phyloP scores from a whole-genome alignment of 64 coral and sea anemone genomes.

The Stylophora pistillata region DNA sequence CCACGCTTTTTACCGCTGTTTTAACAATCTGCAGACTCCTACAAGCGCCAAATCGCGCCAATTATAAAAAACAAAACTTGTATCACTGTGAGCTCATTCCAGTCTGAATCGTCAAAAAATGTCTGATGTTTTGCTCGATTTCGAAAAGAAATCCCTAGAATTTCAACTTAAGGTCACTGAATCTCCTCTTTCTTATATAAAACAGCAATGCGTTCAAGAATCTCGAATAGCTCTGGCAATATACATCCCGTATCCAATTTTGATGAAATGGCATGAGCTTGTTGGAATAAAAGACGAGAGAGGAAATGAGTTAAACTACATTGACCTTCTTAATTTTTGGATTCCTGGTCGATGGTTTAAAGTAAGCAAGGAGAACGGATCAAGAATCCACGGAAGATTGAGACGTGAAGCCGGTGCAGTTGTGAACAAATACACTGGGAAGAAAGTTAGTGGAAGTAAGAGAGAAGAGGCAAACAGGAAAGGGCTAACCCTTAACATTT shows the following conservation, averaged over 20 bases:
- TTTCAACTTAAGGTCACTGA: neutral
- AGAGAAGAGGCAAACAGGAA: conserved; percentile 16
- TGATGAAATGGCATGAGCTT: conserved; percentile 37
- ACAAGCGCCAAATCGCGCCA: neutral
- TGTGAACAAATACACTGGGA: conserved; percentile 30
- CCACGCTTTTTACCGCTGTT: neutral
- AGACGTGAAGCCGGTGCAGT: conserved; percentile 40
- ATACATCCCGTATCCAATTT: conserved; percentile 34
- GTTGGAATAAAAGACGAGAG: conserved; percentile 27
- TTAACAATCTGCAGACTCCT: conserved; percentile 11
- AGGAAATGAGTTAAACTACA: conserved; percentile 38
- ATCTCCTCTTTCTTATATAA: conserved; percentile 33
- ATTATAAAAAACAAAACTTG: no score
- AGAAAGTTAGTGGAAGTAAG: conserved; percentile 27
- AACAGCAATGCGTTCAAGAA: neutral
- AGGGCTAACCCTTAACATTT: conserved; percentile 21
- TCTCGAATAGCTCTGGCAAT: conserved; percentile 32
- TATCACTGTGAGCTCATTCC: no score
- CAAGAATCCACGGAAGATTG: conserved; percentile 38
- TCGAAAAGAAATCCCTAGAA: neutral
- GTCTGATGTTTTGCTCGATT: no score
- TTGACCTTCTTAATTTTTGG: conserved; percentile 38
- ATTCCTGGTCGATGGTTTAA: conserved; percentile 50
- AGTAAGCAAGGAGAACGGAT: conserved; percentile 9
- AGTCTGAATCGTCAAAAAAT: no score